Conservation (phyloP, 1,140 invertebrate species). For the Camponotus vicinus region DNA sequence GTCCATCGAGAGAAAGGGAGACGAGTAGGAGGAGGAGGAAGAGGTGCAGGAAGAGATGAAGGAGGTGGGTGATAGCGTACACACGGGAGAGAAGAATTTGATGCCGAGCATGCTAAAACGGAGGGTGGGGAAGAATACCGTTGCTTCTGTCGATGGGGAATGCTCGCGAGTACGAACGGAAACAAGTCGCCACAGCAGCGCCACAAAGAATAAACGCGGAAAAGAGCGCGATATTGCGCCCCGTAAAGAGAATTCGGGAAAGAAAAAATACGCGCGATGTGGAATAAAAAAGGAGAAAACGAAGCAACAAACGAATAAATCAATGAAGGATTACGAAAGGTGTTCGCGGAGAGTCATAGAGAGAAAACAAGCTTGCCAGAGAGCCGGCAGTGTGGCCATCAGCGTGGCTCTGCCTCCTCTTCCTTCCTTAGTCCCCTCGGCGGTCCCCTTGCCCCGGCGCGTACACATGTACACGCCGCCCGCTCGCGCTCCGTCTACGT, state of each 20-base stretch:
- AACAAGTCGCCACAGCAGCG: slow-evolving; percentile 63
- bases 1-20: slow-evolving; percentile 43
- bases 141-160: slow-evolving; percentile 84
- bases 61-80: slow-evolving; percentile 60
- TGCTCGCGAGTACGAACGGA: slow-evolving; percentile 76
- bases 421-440: slow-evolving; percentile 71
- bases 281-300: slow-evolving; percentile 75
- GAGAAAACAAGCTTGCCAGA: slow-evolving; percentile 48
- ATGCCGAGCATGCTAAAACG: slow-evolving; percentile 38
- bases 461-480: neutral
- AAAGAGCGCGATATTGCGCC: too few species aligned
- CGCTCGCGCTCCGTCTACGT: slow-evolving; percentile 68
- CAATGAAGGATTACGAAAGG: slow-evolving; percentile 31
- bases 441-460: slow-evolving; percentile 58
- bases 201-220: neutral
- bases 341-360: slow-evolving; percentile 40
- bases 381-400: slow-evolving; percentile 50
- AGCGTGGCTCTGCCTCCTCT: slow-evolving; percentile 73
- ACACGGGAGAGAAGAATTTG: slow-evolving; percentile 64
- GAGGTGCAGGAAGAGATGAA: slow-evolving; percentile 20
- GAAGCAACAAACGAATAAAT: slow-evolving; percentile 57
- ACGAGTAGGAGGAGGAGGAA: slow-evolving; percentile 22
- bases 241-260: neutral
- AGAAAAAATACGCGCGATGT: slow-evolving; percentile 36
- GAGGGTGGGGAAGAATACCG: slow-evolving; percentile 81